Evolutionary conservation across 2,888 invertebrate species (phyloP).

Genomic region (Venusia cambrica): DNA sequence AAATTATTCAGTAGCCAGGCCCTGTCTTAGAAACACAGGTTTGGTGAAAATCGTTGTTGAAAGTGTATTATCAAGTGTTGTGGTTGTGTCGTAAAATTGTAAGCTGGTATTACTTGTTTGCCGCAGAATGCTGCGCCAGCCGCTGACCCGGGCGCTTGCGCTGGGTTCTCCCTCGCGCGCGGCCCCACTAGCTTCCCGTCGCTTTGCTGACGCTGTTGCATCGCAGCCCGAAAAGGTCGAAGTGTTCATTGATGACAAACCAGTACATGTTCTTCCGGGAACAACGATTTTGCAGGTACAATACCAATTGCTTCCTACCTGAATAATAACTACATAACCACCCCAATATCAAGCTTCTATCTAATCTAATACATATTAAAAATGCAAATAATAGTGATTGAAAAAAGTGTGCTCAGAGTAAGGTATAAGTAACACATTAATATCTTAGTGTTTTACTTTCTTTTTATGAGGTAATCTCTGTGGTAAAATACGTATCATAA

Average conservation of each 20-base stretch:
- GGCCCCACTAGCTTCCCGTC: constrained; percentile 64
- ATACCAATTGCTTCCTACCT: no score
- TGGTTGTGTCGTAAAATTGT: constrained; percentile 23
- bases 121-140: constrained; percentile 88
- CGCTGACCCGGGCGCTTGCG: constrained; percentile 85
- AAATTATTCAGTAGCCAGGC: constrained; percentile 3
- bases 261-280: constrained; percentile 96
- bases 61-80: constrained; percentile 29
- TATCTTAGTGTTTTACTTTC: no score
- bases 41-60: constrained; percentile 6
- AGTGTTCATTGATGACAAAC: constrained; percentile 98
- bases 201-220: constrained; percentile 71
- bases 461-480: no score
- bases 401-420: no score
- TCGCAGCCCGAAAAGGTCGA: constrained; percentile 90
- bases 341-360: no score
- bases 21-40: constrained; percentile 4
- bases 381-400: no score
- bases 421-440: no score
- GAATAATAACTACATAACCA: no score
- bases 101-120: constrained; percentile 33
- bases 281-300: constrained; percentile 96
- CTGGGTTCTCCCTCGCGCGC: constrained; percentile 64
- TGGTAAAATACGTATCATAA: no score
- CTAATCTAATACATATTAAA: no score